These are phyloP conservation scores for Petrocephalus microphthalmus DNA, from an alignment of 2,113 vertebrate species.

Conservation along the genomic window DNA sequence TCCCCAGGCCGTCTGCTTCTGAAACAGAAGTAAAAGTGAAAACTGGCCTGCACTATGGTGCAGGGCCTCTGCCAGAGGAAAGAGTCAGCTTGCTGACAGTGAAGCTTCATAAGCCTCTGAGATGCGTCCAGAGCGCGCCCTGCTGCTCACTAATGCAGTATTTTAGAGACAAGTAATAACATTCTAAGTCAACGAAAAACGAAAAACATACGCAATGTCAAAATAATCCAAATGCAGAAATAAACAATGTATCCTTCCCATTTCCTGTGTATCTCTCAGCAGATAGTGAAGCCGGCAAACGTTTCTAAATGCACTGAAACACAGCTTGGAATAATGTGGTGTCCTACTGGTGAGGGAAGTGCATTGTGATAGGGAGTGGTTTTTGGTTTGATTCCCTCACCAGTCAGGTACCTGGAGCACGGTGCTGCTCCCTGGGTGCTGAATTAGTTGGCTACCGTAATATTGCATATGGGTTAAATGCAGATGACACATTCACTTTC, in stretches of 20 bases:
- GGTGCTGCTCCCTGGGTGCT: too few relatives aligned
- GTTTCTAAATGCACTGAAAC: not conserved
- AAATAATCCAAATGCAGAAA: not conserved
- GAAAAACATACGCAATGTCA: not conserved
- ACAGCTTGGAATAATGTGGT: not conserved
- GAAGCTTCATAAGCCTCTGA: not conserved
- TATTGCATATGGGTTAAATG: too few relatives aligned
- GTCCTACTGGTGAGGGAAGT: too few relatives aligned
- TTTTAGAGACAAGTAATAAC: not conserved
- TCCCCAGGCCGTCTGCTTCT: slow-evolving; percentile 53
- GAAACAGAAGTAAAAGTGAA: not conserved
- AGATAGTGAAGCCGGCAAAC: not conserved
- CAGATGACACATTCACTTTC: too few relatives aligned
- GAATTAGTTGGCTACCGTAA: too few relatives aligned
- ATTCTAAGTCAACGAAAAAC: not conserved
- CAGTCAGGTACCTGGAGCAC: too few relatives aligned
- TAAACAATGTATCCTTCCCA: not conserved
- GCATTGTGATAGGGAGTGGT: too few relatives aligned
- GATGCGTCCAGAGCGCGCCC: not conserved
- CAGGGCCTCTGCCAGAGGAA: not conserved
- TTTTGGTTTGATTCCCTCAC: too few relatives aligned
- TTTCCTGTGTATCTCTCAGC: not conserved
- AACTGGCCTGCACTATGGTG: not conserved
- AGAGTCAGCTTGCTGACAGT: not conserved
- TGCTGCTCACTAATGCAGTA: not conserved